Base-by-base conservation (phyloP, 2,888 invertebrate species). In the Drosophila paranaensis region DNA sequence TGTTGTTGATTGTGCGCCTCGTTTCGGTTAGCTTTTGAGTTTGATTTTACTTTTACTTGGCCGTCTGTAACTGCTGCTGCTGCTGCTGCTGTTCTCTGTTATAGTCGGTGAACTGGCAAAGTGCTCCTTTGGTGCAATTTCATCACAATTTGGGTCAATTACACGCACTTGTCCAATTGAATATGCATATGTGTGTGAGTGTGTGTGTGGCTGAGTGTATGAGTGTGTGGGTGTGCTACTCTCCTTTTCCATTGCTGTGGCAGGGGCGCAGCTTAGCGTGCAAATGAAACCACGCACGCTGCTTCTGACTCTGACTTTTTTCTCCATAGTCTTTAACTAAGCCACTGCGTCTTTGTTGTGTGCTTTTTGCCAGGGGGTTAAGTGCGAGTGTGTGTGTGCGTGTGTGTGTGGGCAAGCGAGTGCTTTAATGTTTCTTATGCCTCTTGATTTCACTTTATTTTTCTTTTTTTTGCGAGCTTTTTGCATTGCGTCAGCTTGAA, bases 71-170 rank as follows among this genome's bases (percentile, higher is more conserved):
- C 35, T 61, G 61, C 57, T 57, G 37, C 57, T 45, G 61, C 39
- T 50, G 43, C 42, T 53, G 53, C 53, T 53, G 37, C 53, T 53
- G 37, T 53, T 39, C 61, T 45, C 53, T 65, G 50, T 57, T 53
- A 25, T 60, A 76, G 74, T 65, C 68, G 77, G 74, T 81, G 77
- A 80, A 66, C 82, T 66, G 73, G 76, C 71, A 82, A 87, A 89
- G 90, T 89, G 86, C 86, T 85, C 86, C 86, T 87, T 82, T 82
- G 90, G 86, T 82, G 82, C 86, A 89, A 88, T 89, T 87, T 87
- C 90, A 89, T 87, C 86, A 89, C 86, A 87, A 87, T 87, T 87
- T 89, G 90, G 86, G 86, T 87, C 86, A 87, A 87, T 87, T 87
- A 87, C 90, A 87, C 90, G 86, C 86, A 87, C 86, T 87, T 87